phyloP scores from a whole-genome alignment of 1,140 invertebrate species.

The Stenopsyche tienmushanensis region DNA sequence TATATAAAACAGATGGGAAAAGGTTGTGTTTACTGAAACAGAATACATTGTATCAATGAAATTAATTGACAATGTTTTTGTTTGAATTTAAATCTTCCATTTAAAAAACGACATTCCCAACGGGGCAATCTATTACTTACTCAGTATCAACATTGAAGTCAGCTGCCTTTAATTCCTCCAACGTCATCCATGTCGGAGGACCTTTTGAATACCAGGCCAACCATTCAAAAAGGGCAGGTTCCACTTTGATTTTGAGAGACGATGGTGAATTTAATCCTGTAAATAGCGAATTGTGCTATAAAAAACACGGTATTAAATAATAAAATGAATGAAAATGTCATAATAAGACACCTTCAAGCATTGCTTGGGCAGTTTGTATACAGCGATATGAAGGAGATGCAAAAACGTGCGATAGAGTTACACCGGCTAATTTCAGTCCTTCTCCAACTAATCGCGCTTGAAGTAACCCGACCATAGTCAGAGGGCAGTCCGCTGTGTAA shows the following conservation, averaged over 20 bases:
- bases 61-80: no score
- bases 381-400: slow-evolving; percentile 86
- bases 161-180: slow-evolving; percentile 67
- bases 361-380: slow-evolving; percentile 81
- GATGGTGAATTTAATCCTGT: slow-evolving; percentile 52
- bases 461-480: slow-evolving; percentile 78
- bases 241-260: slow-evolving; percentile 67
- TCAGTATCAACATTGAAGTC: slow-evolving; percentile 75
- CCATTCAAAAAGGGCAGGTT: slow-evolving; percentile 92
- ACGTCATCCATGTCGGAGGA: slow-evolving; percentile 77
- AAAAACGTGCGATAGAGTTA: slow-evolving; percentile 73
- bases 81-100: background rate
- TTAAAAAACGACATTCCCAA: background rate
- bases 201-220: slow-evolving; percentile 83
- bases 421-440: slow-evolving; percentile 67
- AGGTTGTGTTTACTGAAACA: no score
- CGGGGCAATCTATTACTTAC: slow-evolving; percentile 40
- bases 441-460: slow-evolving; percentile 77
- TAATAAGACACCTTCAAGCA: slow-evolving; percentile 65
- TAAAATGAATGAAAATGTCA: slow-evolving; percentile 1
- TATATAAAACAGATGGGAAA: background rate
- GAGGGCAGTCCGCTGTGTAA: slow-evolving; percentile 73
- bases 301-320: background rate
- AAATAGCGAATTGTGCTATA: slow-evolving; percentile 25
- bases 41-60: no score